phyloP scores from a whole-genome alignment of 35 echinoderm and acorn worm genomes.

The Stichopus chloronotus region DNA sequence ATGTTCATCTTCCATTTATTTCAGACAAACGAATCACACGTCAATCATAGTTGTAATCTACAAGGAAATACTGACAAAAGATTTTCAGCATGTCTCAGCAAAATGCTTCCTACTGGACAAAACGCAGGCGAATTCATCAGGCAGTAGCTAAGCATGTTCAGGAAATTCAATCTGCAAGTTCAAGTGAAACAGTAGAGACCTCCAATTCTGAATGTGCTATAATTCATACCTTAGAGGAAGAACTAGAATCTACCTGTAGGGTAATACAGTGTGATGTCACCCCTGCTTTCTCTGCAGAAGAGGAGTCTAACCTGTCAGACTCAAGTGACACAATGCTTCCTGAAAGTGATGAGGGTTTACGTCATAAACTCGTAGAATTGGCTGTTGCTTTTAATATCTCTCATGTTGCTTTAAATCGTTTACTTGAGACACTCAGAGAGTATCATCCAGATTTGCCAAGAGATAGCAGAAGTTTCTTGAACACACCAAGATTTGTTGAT shows the following conservation, averaged over 20 bases:
- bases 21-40: too few relatives aligned
- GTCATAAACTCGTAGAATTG: neutral
- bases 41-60: too few relatives aligned
- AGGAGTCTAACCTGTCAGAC: neutral
- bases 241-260: neutral
- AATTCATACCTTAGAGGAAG: neutral
- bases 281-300: neutral
- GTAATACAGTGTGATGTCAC: neutral
- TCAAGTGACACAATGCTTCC: neutral
- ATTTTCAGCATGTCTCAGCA: neutral
- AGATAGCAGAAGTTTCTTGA: slow-evolving; percentile 56
- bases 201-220: neutral
- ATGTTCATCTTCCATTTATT: too few relatives aligned
- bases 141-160: slow-evolving; percentile 12
- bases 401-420: slow-evolving; percentile 27
- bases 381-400: slow-evolving; percentile 46
- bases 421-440: slow-evolving; percentile 29
- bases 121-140: slow-evolving; percentile 4
- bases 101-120: slow-evolving; percentile 27
- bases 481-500: neutral
- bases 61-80: too few relatives aligned
- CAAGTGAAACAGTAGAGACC: neutral
- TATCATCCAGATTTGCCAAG: slow-evolving; percentile 51
- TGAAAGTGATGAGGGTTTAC: neutral
- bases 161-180: neutral